A percentile compares a stretch with the other conserved stretches of the same genome.
Conservation (phyloP, 2,113 vertebrate genomes). For the Spheniscus mendiculus region DNA sequence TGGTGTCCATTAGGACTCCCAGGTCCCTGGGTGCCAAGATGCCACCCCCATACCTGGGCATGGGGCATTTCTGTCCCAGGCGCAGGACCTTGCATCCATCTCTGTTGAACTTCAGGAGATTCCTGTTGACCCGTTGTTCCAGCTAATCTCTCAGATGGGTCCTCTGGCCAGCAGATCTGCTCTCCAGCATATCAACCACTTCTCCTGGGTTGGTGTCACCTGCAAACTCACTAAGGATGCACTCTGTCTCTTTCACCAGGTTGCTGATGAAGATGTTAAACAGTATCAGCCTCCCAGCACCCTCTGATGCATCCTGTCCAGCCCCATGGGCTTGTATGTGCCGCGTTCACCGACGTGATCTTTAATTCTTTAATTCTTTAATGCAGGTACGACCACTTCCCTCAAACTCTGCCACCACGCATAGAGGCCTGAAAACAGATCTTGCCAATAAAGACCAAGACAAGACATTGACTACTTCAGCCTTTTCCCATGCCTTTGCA, state of each 20-base stretch:
- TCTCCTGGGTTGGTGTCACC: not conserved
- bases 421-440: not conserved
- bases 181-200: not conserved
- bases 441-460: not conserved
- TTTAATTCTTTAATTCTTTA: not conserved
- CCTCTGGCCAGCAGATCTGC: not conserved
- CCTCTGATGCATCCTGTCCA: not conserved
- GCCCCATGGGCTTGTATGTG: not conserved
- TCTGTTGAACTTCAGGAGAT: not conserved
- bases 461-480: not conserved
- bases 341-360: fast-evolving
- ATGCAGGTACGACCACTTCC: not conserved
- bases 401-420: not conserved
- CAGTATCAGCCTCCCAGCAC: not conserved
- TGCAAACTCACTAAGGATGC: not conserved
- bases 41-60: too few relatives aligned
- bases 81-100: too few relatives aligned
- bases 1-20: not conserved
- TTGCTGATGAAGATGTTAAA: not conserved
- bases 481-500: not conserved
- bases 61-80: fast-evolving
- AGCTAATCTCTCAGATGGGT: not conserved
- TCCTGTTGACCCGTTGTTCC: not conserved
- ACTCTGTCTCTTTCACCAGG: not conserved
- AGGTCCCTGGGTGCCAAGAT: not conserved